phyloP scores from a whole-genome alignment of 2,888 invertebrate species.

The Oscheius sp. region DNA sequence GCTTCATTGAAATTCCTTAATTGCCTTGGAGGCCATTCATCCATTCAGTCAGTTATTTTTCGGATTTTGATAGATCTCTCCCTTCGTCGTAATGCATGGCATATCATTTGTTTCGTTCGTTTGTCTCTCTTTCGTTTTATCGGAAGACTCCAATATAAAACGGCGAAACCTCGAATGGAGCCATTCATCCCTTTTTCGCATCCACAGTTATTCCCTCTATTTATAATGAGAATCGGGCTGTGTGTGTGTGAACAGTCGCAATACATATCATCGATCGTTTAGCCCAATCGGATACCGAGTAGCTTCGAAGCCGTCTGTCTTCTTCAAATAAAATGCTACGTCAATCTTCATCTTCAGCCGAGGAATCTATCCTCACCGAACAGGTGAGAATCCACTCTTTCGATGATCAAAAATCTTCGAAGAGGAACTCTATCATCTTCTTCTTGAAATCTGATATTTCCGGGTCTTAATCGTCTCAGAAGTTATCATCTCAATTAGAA shows the following conservation, averaged over 20 bases:
- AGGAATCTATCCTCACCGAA: slow-evolving; percentile 16
- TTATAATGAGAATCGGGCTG: slow-evolving; percentile 29
- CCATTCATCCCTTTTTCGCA: neutral
- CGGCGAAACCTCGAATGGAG: neutral
- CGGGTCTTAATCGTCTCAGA: no score
- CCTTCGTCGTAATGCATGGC: no score
- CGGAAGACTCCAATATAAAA: neutral
- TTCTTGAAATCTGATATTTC: no score
- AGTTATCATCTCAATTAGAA: no score
- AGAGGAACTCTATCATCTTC: no score
- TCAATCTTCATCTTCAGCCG: slow-evolving; percentile 20
- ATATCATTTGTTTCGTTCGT: no score
- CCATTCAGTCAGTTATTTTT: slow-evolving; percentile 5
- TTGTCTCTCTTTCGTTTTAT: neutral
- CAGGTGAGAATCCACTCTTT: slow-evolving; percentile 1
- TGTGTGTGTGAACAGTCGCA: slow-evolving; percentile 28
- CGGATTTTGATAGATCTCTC: neutral
- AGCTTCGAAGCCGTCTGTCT: neutral
- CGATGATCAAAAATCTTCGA: no score
- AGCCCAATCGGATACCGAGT: slow-evolving; percentile 3
- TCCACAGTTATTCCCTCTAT: neutral
- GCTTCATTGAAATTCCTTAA: slow-evolving; percentile 29
- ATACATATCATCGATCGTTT: slow-evolving; percentile 20
- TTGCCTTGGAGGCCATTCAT: neutral
- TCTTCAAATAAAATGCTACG: neutral